Percentiles rank a stretch among this genome's conserved stretches.
Evolutionary conservation across 1,140 invertebrate genomes (phyloP).

Genomic region (Diploscapter pachys): DNA sequence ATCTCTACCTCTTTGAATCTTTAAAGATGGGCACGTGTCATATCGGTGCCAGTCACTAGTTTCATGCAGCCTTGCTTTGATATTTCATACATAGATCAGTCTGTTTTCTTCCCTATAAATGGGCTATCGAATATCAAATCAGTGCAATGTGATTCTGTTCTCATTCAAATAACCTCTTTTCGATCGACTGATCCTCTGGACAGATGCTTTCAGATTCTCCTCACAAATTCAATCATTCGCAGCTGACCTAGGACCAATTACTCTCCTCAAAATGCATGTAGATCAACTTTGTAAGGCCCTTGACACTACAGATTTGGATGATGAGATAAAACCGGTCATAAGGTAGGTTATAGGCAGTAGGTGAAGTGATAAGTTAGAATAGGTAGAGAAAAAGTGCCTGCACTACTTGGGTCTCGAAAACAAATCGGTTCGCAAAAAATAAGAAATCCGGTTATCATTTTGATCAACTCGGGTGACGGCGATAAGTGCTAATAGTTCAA

Average conservation of each 20-base stretch:
- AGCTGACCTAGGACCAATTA: slow-evolving; percentile 27
- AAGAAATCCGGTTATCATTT: no score
- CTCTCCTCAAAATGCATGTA: slow-evolving; percentile 33
- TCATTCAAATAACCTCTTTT: no score
- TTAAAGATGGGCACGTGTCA: background rate
- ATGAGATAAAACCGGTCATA: slow-evolving; percentile 28
- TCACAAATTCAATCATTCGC: slow-evolving; percentile 16
- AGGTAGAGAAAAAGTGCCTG: no score
- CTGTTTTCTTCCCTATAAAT: background rate
- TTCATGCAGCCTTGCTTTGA: background rate
- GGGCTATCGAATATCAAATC: no score
- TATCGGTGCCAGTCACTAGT: background rate
- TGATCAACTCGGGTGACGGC: no score
- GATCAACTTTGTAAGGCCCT: slow-evolving; percentile 33
- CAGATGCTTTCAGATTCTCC: slow-evolving; percentile 29
- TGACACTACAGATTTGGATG: slow-evolving; percentile 32
- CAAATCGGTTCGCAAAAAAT: no score
- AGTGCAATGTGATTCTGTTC: no score
- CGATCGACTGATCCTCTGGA: background rate
- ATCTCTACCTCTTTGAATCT: background rate
- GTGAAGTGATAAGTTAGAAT: background rate
- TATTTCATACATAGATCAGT: slow-evolving; percentile 1
- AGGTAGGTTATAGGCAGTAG: background rate
- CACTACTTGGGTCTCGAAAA: no score
- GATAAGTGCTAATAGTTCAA: no score